These are phyloP conservation scores for Amorpha juglandis DNA, from an alignment of 2,888 invertebrate genomes.

Conservation along the genomic window DNA sequence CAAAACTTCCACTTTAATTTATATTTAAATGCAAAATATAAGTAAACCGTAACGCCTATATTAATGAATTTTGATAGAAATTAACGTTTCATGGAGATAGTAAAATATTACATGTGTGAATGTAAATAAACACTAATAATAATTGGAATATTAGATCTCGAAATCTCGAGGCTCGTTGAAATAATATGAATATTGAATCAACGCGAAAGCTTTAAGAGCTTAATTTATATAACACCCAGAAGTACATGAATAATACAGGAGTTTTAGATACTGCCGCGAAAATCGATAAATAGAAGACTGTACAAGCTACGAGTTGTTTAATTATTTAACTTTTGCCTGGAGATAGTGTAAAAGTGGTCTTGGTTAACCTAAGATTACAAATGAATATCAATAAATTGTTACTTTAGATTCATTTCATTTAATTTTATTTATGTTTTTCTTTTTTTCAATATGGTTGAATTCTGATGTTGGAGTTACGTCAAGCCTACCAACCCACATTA, in stretches of 20 bases:
- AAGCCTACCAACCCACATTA: too few species aligned
- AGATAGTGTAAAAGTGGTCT: neutral
- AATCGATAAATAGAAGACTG: constrained; percentile 42
- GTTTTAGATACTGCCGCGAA: constrained; percentile 47
- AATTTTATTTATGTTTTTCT: too few species aligned
- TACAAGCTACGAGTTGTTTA: constrained; percentile 37
- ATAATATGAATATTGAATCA: constrained; percentile 59
- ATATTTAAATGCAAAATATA: too few species aligned
- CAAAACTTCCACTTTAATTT: too few species aligned
- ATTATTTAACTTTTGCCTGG: constrained; percentile 39
- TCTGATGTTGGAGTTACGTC: too few species aligned
- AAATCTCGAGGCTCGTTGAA: constrained; percentile 39
- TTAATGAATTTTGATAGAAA: neutral
- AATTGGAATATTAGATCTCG: constrained; percentile 5
- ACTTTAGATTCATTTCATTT: too few species aligned
- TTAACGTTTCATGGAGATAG: neutral
- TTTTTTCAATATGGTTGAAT: too few species aligned
- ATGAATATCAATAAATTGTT: too few species aligned
- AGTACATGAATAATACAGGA: constrained; percentile 63
- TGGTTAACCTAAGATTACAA: neutral
- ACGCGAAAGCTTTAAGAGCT: constrained; percentile 53
- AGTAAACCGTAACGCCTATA: neutral
- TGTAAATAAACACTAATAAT: neutral
- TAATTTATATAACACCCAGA: constrained; percentile 64
- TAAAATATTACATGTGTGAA: neutral